Evolutionary conservation across 2,797 vertebrate genomes (phyloP).

Genomic region (Margarornis squamiger): DNA sequence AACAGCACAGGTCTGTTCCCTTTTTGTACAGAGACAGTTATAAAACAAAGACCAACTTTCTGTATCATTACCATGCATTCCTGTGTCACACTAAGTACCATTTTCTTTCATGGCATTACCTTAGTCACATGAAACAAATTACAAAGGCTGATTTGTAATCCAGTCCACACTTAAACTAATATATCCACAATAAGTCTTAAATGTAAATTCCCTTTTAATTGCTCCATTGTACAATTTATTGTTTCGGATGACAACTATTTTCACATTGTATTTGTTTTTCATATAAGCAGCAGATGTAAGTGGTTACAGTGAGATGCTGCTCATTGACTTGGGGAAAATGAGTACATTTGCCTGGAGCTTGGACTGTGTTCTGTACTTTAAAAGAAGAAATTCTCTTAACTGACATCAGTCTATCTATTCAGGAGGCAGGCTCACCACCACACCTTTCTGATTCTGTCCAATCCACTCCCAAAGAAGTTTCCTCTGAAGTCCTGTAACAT

Average conservation of each 20-base stretch:
- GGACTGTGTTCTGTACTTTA: neutral
- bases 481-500: neutral
- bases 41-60: neutral
- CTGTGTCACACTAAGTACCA: neutral
- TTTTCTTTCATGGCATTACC: neutral
- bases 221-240: neutral
- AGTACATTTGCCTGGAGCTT: neutral
- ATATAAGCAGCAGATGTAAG: neutral
- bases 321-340: neutral
- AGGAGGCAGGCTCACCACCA: neutral
- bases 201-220: neutral
- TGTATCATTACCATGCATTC: neutral
- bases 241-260: neutral
- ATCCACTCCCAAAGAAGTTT: neutral
- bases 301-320: neutral
- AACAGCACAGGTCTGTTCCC: neutral
- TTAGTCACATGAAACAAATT: neutral
- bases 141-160: neutral
- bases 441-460: neutral
- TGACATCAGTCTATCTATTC: neutral
- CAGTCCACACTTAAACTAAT: neutral
- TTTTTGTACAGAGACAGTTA: neutral
- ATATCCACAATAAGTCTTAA: neutral
- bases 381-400: neutral
- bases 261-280: neutral